Evolutionary conservation across 2,113 vertebrate genomes (phyloP).

Genomic region (Gavia stellata): DNA sequence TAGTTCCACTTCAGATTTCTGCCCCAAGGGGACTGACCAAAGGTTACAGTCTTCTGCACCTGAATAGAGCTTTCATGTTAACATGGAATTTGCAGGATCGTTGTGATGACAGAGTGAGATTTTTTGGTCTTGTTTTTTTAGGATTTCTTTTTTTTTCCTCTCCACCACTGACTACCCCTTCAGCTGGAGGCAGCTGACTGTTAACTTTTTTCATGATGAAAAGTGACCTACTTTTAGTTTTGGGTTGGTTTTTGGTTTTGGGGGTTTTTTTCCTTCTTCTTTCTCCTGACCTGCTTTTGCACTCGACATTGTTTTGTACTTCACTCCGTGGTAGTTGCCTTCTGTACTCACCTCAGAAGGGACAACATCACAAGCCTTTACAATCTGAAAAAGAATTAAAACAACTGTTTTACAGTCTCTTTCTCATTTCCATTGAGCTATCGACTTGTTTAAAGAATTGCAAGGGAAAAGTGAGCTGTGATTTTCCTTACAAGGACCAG

Average conservation of each 20-base stretch:
- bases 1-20: not conserved
- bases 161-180: not conserved
- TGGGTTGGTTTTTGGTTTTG: not conserved
- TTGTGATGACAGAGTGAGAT: not conserved
- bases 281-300: not conserved
- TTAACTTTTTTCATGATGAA: not conserved
- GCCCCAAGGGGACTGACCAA: not conserved
- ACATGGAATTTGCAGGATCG: not conserved
- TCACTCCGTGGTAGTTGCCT: not conserved
- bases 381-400: not conserved
- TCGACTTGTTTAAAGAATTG: not conserved
- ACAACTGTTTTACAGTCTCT: not conserved
- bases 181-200: not conserved
- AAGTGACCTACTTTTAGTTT: not conserved
- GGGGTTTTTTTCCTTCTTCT: not conserved
- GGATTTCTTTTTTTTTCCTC: fast-evolving
- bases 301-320: not conserved
- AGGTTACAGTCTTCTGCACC: not conserved
- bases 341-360: not conserved
- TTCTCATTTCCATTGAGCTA: not conserved
- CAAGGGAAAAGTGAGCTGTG: not conserved
- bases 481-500: not conserved
- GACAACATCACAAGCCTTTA: not conserved
- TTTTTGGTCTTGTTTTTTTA: not conserved
- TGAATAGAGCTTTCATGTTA: not conserved